Evolutionary conservation across 92 coral and sea anemone genomes (phyloP), one percentile per base, ranked within the genome.

Genomic region (Actinostola sp.): DNA sequence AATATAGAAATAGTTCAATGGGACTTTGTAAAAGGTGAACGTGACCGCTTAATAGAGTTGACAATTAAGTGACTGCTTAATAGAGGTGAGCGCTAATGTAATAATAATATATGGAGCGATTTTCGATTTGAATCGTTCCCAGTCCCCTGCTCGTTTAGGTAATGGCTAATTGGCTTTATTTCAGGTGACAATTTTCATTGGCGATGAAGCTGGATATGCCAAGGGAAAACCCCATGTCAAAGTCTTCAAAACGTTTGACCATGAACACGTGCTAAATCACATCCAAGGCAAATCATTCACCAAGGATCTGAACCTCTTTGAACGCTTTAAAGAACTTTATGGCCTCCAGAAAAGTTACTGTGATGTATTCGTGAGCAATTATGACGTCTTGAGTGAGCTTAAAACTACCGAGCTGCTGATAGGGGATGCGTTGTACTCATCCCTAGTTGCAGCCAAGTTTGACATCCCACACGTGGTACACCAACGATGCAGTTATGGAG

Each of bases 391-490:
- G 63, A 24, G 46, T 7, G 84, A 77, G 54, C 25, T 77, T 29
- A 55, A 77, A 35, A 31, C 53, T 2, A 61, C 89, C 2, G 89
- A 84, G 34, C 42, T 77, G 1, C 14, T 84, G 4, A 63, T 84
- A 25, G 89, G 89, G 1, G 89, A 71, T 71, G 56, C 66, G 7
- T 26, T 71, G 30, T 81, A 55, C 23, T 24, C 49, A 28, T 81
- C 29, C 23, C 43, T 81, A 46, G 63, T 81, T 15, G 86, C 86
- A 34, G 86, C 63, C 52, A 73, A 81, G 28, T 66, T 66, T 63
- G n/a, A n/a, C n/a, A n/a, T n/a, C n/a, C n/a, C n/a, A n/a, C n/a
- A n/a, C n/a, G n/a, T n/a, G n/a, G 63, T 62, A n/a, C n/a, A n/a
- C n/a, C n/a, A n/a, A n/a, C n/a, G n/a, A n/a, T n/a, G n/a, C n/a